Percentiles rank a stretch among this genome's conserved stretches.
phyloP scores from a whole-genome alignment of 1,140 invertebrate species.

The Yoshiicerus persimilis region DNA sequence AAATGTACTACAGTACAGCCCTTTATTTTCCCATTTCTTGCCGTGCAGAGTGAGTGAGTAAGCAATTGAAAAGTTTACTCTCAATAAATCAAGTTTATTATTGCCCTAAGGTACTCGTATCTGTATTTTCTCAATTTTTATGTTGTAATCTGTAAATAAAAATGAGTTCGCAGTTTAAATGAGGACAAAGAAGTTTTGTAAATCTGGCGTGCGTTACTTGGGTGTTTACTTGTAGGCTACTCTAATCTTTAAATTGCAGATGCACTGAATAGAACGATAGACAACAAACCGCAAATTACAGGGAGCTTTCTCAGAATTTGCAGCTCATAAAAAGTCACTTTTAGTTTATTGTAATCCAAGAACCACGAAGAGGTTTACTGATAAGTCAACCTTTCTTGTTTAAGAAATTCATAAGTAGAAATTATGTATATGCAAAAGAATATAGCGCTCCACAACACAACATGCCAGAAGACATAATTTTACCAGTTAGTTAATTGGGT shows the following conservation, averaged over 20 bases:
- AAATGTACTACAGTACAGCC: not conserved
- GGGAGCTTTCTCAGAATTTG: not conserved
- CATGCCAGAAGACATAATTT: not conserved
- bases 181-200: not conserved
- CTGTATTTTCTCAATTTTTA: not conserved
- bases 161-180: not conserved
- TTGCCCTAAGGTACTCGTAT: not conserved
- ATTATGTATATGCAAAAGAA: not conserved
- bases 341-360: not conserved
- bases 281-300: not conserved
- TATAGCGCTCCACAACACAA: not conserved
- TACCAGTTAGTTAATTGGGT: not conserved
- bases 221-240: not conserved
- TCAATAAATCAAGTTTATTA: constrained; percentile 13
- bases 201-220: not conserved
- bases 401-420: not conserved
- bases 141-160: not conserved
- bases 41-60: not conserved
- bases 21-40: not conserved
- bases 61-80: not conserved
- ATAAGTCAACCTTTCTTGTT: not conserved
- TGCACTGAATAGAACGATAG: not conserved
- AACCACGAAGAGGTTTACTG: not conserved
- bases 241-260: not conserved
- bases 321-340: not conserved